Conservation (phyloP, 30 jellyfish, hydroid and myxozoan genomes). For the Aurelia coerulea region DNA sequence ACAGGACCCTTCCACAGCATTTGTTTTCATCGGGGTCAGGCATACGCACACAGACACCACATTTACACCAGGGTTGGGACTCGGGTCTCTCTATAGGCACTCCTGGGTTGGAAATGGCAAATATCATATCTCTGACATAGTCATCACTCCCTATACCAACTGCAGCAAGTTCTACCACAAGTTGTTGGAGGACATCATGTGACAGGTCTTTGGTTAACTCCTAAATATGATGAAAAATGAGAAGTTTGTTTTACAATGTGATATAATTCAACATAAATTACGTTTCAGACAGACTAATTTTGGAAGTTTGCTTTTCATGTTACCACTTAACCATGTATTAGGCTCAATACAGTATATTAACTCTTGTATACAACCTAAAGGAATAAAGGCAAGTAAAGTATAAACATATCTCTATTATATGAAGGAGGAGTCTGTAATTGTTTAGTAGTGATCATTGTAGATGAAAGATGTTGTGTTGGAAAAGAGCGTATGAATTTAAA, state of each 20-base stretch:
- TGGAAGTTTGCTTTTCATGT: no score
- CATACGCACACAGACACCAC: constrained; percentile 27
- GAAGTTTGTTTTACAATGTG: not conserved
- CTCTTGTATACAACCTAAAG: no score
- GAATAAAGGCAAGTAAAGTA: no score
- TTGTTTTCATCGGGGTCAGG: constrained; percentile 17
- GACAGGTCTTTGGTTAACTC: not conserved
- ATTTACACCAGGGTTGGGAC: constrained; percentile 31
- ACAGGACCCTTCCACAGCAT: constrained; percentile 7
- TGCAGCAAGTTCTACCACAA: not conserved
- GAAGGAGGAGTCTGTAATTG: no score
- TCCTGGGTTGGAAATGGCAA: not conserved
- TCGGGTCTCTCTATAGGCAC: not conserved
- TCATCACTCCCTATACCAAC: not conserved
- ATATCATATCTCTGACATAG: not conserved
- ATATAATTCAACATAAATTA: no score
- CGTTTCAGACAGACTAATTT: no score
- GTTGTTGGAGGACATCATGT: not conserved
- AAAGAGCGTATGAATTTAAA: no score
- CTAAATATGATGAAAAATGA: not conserved
- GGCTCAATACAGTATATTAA: no score
- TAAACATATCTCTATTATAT: no score
- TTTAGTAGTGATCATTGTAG: no score
- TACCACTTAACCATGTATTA: no score
- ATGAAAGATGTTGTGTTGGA: no score